Percentiles rank a stretch among this genome's conserved stretches.
Conservation (phyloP, 2,113 vertebrate species). For the Anas platyrhynchos region DNA sequence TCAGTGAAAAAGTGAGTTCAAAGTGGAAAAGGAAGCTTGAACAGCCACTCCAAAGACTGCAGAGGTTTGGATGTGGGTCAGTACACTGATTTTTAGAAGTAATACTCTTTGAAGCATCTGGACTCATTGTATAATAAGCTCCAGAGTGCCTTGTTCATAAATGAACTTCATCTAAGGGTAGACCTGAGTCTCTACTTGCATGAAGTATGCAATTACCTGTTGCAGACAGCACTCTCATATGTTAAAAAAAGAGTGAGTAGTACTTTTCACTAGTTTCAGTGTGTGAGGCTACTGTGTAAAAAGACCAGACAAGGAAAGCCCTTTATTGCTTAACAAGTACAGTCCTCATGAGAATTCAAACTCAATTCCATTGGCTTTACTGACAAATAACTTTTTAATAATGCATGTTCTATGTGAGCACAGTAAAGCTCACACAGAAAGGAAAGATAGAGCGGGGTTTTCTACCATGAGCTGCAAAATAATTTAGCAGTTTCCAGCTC, state of each 20-base stretch:
- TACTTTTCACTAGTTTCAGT: background rate
- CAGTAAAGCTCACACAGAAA: background rate
- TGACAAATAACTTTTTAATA: conserved; percentile 39
- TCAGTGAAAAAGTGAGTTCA: background rate
- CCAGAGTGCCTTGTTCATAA: background rate
- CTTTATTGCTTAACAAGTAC: conserved; percentile 5
- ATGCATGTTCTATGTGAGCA: background rate
- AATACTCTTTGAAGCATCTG: background rate
- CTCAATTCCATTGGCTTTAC: conserved; percentile 18
- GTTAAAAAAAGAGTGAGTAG: background rate
- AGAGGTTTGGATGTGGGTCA: background rate
- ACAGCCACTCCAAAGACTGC: background rate
- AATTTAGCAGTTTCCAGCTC: background rate
- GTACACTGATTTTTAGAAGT: background rate
- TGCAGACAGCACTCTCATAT: background rate
- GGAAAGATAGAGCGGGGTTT: background rate
- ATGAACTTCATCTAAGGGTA: background rate
- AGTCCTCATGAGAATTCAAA: background rate
- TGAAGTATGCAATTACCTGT: background rate
- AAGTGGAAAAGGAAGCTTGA: background rate
- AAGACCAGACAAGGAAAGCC: background rate
- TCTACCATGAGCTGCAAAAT: background rate
- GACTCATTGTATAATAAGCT: background rate
- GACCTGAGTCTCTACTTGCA: background rate
- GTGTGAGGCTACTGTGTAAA: background rate